Evolutionary conservation across 2,888 invertebrate genomes (phyloP).

Genomic region (Eupithecia insigniata): DNA sequence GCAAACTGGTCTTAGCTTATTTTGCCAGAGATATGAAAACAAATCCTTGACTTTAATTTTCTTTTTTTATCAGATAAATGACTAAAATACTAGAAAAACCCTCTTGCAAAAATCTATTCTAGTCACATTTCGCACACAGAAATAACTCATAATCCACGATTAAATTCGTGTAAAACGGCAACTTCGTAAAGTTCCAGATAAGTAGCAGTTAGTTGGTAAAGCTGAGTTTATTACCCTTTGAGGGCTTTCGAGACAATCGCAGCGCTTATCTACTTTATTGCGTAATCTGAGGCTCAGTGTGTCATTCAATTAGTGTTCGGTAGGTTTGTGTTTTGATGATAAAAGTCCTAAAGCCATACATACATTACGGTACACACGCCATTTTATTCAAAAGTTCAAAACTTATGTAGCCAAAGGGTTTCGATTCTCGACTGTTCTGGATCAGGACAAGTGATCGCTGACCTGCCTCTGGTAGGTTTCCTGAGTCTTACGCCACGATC

Average conservation of each 20-base stretch:
- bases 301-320: conserved; percentile 48
- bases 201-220: conserved; percentile 17
- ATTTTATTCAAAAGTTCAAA: neutral
- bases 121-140: no score
- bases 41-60: no score
- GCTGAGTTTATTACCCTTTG: conserved; percentile 34
- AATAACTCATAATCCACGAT: neutral
- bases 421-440: neutral
- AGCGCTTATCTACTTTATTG: conserved; percentile 56
- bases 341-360: neutral
- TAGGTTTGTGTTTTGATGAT: conserved; percentile 12
- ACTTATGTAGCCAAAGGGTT: neutral
- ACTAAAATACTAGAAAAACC: no score
- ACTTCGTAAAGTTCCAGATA: conserved; percentile 11
- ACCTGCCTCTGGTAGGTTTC: no score
- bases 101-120: no score
- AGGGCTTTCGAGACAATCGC: conserved; percentile 50
- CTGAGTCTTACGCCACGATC: no score
- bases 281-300: conserved; percentile 49
- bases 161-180: no score
- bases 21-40: no score
- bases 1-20: no score
- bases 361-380: conserved; percentile 5
- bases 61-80: no score
- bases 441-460: no score